Evolutionary conservation across 2,113 vertebrate genomes (phyloP).

Genomic region (Delphinus delphis): DNA sequence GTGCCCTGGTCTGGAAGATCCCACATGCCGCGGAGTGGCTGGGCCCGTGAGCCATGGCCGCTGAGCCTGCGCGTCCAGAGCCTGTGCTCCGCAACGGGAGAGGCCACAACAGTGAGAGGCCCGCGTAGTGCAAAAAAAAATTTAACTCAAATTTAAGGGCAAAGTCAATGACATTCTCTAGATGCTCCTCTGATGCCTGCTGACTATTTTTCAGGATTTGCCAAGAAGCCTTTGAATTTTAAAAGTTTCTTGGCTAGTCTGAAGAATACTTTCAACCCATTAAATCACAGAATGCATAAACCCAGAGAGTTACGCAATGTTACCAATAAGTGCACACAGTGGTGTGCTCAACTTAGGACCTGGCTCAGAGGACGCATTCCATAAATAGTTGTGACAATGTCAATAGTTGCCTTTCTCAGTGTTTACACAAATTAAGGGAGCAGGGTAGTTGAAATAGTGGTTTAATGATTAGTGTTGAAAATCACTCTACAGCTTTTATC

Average conservation of each 20-base stretch:
- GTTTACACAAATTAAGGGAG: background rate
- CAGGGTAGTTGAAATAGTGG: background rate
- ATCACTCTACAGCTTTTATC: background rate
- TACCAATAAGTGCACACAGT: background rate
- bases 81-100: no score
- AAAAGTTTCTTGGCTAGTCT: background rate
- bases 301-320: background rate
- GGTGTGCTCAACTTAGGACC: background rate
- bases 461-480: background rate
- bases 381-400: background rate
- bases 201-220: background rate
- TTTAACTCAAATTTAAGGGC: background rate
- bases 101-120: no score
- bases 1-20: no score
- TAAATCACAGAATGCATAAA: constrained; percentile 26
- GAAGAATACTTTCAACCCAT: background rate
- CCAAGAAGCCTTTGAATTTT: background rate
- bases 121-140: background rate
- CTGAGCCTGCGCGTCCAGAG: no score
- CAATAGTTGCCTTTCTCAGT: background rate
- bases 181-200: background rate
- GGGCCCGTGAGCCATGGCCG: no score
- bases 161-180: background rate
- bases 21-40: no score
- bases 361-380: background rate